phyloP scores from a whole-genome alignment of 2,797 vertebrate species.

The Syndactyla subalaris region DNA sequence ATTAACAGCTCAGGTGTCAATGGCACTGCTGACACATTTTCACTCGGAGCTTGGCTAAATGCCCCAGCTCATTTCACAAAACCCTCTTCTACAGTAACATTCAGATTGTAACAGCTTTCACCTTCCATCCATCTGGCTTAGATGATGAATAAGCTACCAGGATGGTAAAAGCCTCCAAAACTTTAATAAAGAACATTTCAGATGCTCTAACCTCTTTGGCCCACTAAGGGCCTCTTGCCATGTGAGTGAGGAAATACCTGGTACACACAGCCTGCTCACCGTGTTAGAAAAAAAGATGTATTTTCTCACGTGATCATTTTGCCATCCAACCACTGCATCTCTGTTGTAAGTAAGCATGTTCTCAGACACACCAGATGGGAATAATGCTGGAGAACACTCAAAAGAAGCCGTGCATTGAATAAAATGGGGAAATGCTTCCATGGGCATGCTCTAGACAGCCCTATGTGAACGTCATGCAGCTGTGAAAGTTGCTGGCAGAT shows the following conservation, averaged over 20 bases:
- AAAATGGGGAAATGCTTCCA: constrained; percentile 11
- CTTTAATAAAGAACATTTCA: background rate
- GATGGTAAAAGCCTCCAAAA: background rate
- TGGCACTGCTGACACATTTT: constrained; percentile 52
- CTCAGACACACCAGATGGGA: constrained; percentile 10
- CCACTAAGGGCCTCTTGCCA: background rate
- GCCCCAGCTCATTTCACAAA: constrained; percentile 36
- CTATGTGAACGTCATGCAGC: background rate
- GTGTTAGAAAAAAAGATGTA: background rate
- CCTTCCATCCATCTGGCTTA: constrained; percentile 32
- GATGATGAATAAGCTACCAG: background rate
- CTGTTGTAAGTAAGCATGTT: background rate
- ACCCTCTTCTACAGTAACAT: constrained; percentile 5
- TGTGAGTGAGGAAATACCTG: background rate
- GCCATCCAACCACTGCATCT: background rate
- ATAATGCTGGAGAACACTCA: background rate
- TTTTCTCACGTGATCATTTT: background rate
- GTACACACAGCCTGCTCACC: background rate
- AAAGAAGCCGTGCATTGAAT: background rate
- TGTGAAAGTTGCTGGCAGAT: background rate
- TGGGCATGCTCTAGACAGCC: background rate
- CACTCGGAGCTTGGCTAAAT: constrained; percentile 44
- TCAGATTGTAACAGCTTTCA: constrained; percentile 50
- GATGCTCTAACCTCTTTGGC: background rate
- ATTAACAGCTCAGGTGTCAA: constrained; percentile 61